Conservation (phyloP, 2,888 invertebrate genomes). For the Laspeyria flexula region DNA sequence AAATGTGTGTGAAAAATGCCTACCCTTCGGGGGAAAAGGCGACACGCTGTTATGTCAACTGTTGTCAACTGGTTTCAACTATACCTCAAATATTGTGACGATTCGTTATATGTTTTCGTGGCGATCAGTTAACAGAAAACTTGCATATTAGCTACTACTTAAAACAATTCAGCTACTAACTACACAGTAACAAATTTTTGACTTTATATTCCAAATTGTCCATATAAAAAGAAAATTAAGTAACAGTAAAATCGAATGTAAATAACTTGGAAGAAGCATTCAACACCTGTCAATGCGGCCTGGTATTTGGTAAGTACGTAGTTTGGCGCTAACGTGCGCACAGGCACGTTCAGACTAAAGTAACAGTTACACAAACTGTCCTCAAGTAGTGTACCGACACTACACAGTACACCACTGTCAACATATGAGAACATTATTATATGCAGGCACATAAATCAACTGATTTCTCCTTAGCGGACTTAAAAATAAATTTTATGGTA, state of each 20-base stretch:
- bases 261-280: slow-evolving; percentile 1
- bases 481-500: slow-evolving; percentile 10
- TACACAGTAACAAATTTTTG: too few relatives aligned
- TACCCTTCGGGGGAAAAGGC: too few relatives aligned
- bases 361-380: slow-evolving; percentile 48
- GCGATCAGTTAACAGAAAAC: too few relatives aligned
- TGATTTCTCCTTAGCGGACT: slow-evolving; percentile 26
- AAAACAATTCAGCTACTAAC: too few relatives aligned
- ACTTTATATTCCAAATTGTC: too few relatives aligned
- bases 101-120: too few relatives aligned
- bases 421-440: slow-evolving; percentile 33
- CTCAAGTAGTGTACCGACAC: slow-evolving; percentile 34
- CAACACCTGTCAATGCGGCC: slow-evolving; percentile 10
- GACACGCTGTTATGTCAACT: too few relatives aligned
- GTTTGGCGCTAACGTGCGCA: slow-evolving; percentile 33
- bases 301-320: slow-evolving; percentile 36
- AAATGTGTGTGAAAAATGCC: too few relatives aligned
- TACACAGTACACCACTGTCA: slow-evolving; percentile 30
- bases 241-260: not conserved
- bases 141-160: too few relatives aligned
- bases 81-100: too few relatives aligned
- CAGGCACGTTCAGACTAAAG: slow-evolving; percentile 40
- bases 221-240: too few relatives aligned
- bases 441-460: slow-evolving; percentile 44
- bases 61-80: too few relatives aligned